Percentiles rank a stretch among this genome's conserved stretches.
Conservation (phyloP, 1,140 invertebrate species). For the Drosophila simulans region DNA sequence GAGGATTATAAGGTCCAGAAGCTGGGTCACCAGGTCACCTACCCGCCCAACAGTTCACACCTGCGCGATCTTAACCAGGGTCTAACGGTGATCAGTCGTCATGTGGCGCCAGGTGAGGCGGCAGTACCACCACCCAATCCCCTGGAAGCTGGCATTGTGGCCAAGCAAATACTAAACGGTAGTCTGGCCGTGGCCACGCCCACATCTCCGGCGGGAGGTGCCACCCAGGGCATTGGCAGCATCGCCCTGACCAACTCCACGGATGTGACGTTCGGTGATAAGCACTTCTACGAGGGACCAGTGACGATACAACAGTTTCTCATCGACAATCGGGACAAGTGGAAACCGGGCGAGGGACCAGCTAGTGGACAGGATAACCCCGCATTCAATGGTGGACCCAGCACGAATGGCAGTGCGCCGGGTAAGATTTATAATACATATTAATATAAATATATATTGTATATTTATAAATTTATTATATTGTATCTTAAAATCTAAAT, state of each 20-base stretch:
- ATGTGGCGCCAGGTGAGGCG: slow-evolving; percentile 45
- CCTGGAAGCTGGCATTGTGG: slow-evolving; percentile 43
- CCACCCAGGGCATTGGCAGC: slow-evolving; percentile 84
- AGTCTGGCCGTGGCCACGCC: slow-evolving; percentile 48
- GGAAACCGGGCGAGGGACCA: slow-evolving; percentile 63
- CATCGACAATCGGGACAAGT: slow-evolving; percentile 79
- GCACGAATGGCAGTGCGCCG: slow-evolving; percentile 43
- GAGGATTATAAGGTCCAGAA: slow-evolving; percentile 76
- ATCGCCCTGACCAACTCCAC: slow-evolving; percentile 86
- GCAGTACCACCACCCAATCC: slow-evolving; percentile 3
- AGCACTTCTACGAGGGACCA: slow-evolving; percentile 88
- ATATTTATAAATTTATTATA: neutral
- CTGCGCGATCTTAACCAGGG: slow-evolving; percentile 73
- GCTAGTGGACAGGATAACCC: slow-evolving; percentile 70
- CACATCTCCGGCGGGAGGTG: slow-evolving; percentile 18
- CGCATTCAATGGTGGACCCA: slow-evolving; percentile 42
- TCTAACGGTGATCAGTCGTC: slow-evolving; percentile 58
- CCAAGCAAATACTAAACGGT: slow-evolving; percentile 63
- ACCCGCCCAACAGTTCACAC: slow-evolving; percentile 63
- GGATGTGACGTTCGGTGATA: slow-evolving; percentile 88
- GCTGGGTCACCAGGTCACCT: slow-evolving; percentile 72
- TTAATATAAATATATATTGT: too few species aligned
- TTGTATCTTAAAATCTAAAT: too few species aligned
- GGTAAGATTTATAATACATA: slow-evolving; percentile 28
- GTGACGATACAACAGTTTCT: slow-evolving; percentile 89